Percentiles rank a stretch among this genome's conserved stretches.
Evolutionary conservation across 2,888 invertebrate genomes (phyloP).

Genomic region (Autographa pulchrina): DNA sequence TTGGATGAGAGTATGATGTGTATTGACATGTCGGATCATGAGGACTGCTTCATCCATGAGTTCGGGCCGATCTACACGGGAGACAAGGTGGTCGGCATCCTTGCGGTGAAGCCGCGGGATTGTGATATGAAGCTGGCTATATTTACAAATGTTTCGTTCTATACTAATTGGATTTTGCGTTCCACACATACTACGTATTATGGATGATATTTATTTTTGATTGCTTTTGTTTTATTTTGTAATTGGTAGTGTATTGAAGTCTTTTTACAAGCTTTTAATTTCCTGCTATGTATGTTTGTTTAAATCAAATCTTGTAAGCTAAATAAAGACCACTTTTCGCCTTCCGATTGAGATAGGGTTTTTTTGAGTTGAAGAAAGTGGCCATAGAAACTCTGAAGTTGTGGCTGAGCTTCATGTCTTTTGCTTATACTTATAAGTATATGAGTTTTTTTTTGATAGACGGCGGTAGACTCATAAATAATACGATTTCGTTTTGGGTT

Average conservation of each 20-base stretch:
- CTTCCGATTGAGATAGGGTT: too few relatives aligned
- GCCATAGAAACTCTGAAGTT: too few relatives aligned
- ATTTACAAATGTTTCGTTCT: slow-evolving; percentile 69
- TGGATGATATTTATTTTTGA: slow-evolving; percentile 49
- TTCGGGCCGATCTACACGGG: slow-evolving; percentile 78
- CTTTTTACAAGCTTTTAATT: too few relatives aligned
- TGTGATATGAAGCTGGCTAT: slow-evolving; percentile 72
- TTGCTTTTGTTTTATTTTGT: slow-evolving; percentile 29
- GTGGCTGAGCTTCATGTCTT: too few relatives aligned
- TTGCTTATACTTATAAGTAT: too few relatives aligned
- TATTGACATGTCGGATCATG: slow-evolving; percentile 72
- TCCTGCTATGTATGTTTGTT: too few relatives aligned
- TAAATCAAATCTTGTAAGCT: too few relatives aligned
- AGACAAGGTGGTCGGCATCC: slow-evolving; percentile 76
- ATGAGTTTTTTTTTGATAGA: too few relatives aligned
- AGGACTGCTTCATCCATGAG: slow-evolving; percentile 80
- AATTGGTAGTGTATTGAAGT: background rate
- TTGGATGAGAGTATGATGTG: slow-evolving; percentile 76
- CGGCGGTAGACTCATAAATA: too few relatives aligned
- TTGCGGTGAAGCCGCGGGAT: slow-evolving; percentile 74
- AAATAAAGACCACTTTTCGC: too few relatives aligned
- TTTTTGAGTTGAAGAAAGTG: too few relatives aligned
- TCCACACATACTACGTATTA: slow-evolving; percentile 58
- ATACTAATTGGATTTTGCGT: slow-evolving; percentile 65
- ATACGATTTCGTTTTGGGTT: too few relatives aligned